These are phyloP conservation scores for Acanthornis magna DNA, from an alignment of 2,797 vertebrate species.

Conservation along the genomic window DNA sequence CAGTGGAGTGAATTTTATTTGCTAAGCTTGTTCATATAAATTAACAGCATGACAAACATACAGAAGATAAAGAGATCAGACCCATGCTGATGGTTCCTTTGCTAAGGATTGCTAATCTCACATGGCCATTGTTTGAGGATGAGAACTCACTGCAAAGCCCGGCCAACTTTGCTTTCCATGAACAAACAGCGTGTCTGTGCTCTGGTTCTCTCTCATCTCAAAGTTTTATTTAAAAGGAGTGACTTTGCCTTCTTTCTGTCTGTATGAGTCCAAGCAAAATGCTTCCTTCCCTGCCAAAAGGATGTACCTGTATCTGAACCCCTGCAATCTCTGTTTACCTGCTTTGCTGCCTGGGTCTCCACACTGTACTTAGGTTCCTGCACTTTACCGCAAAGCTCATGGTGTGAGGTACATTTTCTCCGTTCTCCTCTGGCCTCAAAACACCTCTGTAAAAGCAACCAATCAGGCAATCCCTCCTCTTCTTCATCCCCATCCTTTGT, in stretches of 20 bases:
- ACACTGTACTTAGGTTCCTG: not conserved
- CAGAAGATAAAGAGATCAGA: conserved; percentile 36
- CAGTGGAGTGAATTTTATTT: conserved; percentile 28
- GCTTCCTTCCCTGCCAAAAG: not conserved
- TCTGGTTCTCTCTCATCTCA: not conserved
- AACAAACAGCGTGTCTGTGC: not conserved
- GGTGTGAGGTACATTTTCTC: not conserved
- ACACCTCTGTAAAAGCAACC: not conserved
- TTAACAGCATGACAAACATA: conserved; percentile 44
- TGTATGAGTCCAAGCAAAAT: not conserved
- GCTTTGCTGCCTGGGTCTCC: not conserved
- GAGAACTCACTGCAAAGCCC: not conserved
- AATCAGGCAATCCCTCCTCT: not conserved
- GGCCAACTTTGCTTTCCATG: not conserved
- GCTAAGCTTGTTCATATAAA: conserved; percentile 50
- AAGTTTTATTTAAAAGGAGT: not conserved
- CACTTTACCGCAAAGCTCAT: not conserved
- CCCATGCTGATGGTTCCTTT: conserved; percentile 12
- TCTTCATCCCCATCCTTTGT: not conserved
- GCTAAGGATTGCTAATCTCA: conserved; percentile 14
- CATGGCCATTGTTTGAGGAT: conserved; percentile 8
- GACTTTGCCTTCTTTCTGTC: not conserved
- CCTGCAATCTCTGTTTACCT: not conserved
- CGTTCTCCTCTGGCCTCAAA: not conserved
- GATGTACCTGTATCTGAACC: not conserved